Conservation (phyloP, 2,888 invertebrate species). For the Endotricha flammealis region DNA sequence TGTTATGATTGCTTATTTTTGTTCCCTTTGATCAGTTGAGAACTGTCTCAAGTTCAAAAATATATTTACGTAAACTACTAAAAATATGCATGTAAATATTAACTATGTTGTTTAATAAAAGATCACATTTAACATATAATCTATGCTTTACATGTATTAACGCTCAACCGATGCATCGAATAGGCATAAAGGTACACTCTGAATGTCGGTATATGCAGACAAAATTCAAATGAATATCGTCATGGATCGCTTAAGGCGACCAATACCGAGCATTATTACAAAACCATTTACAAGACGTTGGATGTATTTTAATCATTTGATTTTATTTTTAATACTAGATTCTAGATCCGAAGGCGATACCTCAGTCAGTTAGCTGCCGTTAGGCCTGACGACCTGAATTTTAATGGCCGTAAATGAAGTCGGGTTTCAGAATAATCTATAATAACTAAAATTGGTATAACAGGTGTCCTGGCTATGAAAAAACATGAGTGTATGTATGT, state of each 20-base stretch:
- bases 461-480: constrained; percentile 17
- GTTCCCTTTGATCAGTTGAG: no score
- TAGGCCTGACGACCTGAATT: constrained; percentile 31
- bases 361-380: constrained; percentile 24
- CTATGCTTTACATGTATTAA: no score
- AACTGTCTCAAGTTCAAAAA: no score
- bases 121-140: no score
- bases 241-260: constrained; percentile 4
- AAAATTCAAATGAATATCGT: background rate
- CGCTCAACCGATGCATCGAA: no score
- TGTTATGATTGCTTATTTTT: no score
- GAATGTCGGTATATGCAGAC: no score
- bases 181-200: no score
- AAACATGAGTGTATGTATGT: background rate
- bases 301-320: constrained; percentile 8
- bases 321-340: constrained; percentile 20
- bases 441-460: constrained; percentile 18
- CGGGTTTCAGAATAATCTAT: constrained; percentile 7
- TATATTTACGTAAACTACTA: no score
- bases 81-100: no score
- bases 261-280: constrained; percentile 5
- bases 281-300: background rate
- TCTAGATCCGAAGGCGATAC: constrained; percentile 29
- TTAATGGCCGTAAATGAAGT: constrained; percentile 34
- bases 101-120: no score